Base-by-base conservation (phyloP, 2,113 vertebrate species). In the Indicator indicator region DNA sequence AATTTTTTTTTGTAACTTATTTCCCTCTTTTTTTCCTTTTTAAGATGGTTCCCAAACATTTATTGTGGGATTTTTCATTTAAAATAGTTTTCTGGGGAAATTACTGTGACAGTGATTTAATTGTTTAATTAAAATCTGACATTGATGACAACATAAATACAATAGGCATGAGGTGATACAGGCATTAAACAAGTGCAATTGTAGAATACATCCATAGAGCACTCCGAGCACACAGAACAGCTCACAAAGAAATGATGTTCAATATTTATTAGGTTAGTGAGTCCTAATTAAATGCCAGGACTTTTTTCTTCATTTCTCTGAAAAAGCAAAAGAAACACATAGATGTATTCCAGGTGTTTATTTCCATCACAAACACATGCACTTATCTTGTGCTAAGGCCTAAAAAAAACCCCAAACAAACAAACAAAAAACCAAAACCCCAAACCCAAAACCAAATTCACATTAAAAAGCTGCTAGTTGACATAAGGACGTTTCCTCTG, bases 181-280 rank as follows among this genome's bases (percentile, higher is more conserved):
- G 79, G 87, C 92, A 83, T 92, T 94, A 92, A 95, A 86, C 89
- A 89, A 93, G 70, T 68, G 64, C 73, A 88, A 13, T 84, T 94
- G 88, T 91, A 64, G 87, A 87, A 88, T 52, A 88, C 71, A 88
- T 90, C 91, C 88, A 81, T 24, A 75, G 88, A 87, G 60, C 50
- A 59, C 68, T 71, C 74, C 8, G 56, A 85, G 76, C 93, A 79
- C 72, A 95, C 27, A 56, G 82, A 67, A 33, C 83, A 9, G 48
- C 88, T 92, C 81, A 96, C 86, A 94, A 95, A 93, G 88, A 94
- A 94, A 86, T 75, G 69, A 93, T 88, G 95, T 94, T 97, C 96
- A 97, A 95, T 96, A 96, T 97, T 96, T 97, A 97, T 95, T 90
- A 91, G 93, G 88, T 97, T 97, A 97, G 91, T 20, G 83, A 86